A percentile compares a stretch with the other conserved stretches of the same genome.
phyloP scores from a whole-genome alignment of 2,797 vertebrate species.

The Poeciliopsis paucimaculata region DNA sequence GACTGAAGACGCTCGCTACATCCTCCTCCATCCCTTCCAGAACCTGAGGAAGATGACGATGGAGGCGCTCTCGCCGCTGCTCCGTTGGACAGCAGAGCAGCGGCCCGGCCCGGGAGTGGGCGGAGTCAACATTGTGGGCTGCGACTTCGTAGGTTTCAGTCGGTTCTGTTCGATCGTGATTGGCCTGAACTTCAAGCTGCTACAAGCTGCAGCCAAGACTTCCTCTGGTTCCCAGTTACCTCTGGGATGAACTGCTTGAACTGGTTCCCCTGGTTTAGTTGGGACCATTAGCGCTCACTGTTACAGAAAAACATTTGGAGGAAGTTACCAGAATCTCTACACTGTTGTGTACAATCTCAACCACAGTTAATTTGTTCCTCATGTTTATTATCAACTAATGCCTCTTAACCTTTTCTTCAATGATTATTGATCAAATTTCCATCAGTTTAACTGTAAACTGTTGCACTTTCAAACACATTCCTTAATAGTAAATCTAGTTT shows the following conservation, averaged over 20 bases:
- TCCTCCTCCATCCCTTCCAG: slow-evolving; percentile 73
- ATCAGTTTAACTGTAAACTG: neutral
- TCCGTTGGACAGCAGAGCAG: slow-evolving; percentile 74
- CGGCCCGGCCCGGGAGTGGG: slow-evolving; percentile 38
- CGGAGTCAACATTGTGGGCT: slow-evolving; percentile 77
- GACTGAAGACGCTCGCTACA: slow-evolving; percentile 70
- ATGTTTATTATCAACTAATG: neutral
- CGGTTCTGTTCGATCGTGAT: slow-evolving; percentile 75
- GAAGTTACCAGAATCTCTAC: neutral
- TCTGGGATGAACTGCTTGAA: neutral
- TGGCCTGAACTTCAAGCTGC: slow-evolving; percentile 69
- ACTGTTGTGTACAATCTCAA: neutral
- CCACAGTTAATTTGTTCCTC: neutral
- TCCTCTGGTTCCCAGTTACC: neutral
- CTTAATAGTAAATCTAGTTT: neutral
- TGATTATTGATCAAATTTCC: neutral
- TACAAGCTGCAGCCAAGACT: neutral
- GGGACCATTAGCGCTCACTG: neutral
- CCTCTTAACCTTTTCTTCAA: neutral
- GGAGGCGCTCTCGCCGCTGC: slow-evolving; percentile 57
- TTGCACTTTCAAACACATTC: neutral
- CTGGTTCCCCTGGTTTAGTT: neutral
- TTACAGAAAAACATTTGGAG: neutral
- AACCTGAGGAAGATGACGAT: slow-evolving; percentile 72
- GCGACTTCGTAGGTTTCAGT: slow-evolving; percentile 73